Conservation (phyloP, 1,140 invertebrate genomes). For the Cyrtorhinus lividipennis region DNA sequence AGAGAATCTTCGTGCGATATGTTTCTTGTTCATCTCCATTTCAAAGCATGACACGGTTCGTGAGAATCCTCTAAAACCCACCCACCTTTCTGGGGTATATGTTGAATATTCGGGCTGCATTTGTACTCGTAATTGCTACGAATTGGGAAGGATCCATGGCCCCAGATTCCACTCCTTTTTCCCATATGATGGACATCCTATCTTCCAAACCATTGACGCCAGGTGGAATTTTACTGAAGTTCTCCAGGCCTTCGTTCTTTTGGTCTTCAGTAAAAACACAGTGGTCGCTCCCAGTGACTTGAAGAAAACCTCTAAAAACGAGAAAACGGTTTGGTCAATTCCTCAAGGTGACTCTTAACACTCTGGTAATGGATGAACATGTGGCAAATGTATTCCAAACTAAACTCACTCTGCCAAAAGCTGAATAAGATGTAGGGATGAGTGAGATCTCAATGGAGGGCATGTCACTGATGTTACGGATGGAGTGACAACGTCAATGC, state of each 20-base stretch:
- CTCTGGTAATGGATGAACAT: too few relatives aligned
- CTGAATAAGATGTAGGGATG: constrained; percentile 65
- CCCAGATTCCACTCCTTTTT: constrained; percentile 84
- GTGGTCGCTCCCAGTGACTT: constrained; percentile 91
- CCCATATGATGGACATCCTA: constrained; percentile 95
- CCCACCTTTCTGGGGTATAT: constrained; percentile 86
- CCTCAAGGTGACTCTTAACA: too few relatives aligned
- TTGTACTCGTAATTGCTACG: constrained; percentile 93
- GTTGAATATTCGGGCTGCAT: constrained; percentile 96
- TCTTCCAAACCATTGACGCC: constrained; percentile 97
- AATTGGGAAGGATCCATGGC: constrained; percentile 84
- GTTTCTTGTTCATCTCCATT: too few relatives aligned
- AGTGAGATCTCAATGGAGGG: constrained; percentile 67
- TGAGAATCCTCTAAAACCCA: too few relatives aligned
- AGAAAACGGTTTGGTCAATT: too few relatives aligned
- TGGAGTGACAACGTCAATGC: constrained; percentile 43
- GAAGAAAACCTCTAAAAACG: constrained; percentile 42
- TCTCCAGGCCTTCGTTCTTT: constrained; percentile 72
- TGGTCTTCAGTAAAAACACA: constrained; percentile 91
- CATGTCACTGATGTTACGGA: constrained; percentile 41
- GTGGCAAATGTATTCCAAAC: not conserved
- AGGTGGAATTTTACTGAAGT: constrained; percentile 95
- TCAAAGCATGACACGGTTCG: too few relatives aligned
- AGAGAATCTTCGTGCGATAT: too few relatives aligned
- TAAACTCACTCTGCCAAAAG: constrained; percentile 60